Base-by-base conservation (phyloP, 2,113 vertebrate genomes). In the Dascyllus trimaculatus region DNA sequence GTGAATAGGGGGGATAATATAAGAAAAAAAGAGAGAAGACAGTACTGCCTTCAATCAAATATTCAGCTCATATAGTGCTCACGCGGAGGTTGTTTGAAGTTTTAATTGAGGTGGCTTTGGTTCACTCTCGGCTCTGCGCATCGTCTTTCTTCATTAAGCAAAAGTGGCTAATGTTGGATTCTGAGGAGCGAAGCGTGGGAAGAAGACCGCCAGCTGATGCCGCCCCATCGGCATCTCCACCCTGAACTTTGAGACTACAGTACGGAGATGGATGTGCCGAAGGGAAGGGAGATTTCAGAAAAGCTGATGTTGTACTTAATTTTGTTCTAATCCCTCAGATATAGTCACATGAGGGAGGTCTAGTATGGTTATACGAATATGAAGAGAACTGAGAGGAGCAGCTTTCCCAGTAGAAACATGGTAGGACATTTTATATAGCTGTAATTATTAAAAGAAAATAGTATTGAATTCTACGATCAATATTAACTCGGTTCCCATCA, bases 41-140 rank as follows among this genome's bases (percentile, higher is more conserved):
- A 68, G 62, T 70, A 38, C 10, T 57, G 73, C 63, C 51, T 72
- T 76, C 65, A 59, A 81, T 92, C 65, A 88, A 78, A 88, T 82
- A 82, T 92, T 86, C 85, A 78, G 74, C 64, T 25, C 75, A 2
- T 82, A 2, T 82, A 81, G 54, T 32, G 77, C 74, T 68, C 32
- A 13, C 53, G 65, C 52, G 17, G 1, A 26, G 48, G 13, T 15
- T 63, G 80, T 93, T 92, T 93, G 83, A 93, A 87, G 84, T 89
- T 93, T 90, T 94, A 92, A 95, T 93, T 87, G 91, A 88, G 91
- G 89, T 91, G 86, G 59, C 66, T 45, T 35, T 22, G 79, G 89
- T 92, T 93, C 85, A 88, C 70, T 67, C 66, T 76, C 46, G 63
- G 73, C 46, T 57, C 68, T 59, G 24, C 11, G 71, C 67, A 58